A percentile compares a stretch with the other conserved stretches of the same genome.
phyloP scores from a whole-genome alignment of 2,888 invertebrate species.

The Mesorhabditis sp. region DNA sequence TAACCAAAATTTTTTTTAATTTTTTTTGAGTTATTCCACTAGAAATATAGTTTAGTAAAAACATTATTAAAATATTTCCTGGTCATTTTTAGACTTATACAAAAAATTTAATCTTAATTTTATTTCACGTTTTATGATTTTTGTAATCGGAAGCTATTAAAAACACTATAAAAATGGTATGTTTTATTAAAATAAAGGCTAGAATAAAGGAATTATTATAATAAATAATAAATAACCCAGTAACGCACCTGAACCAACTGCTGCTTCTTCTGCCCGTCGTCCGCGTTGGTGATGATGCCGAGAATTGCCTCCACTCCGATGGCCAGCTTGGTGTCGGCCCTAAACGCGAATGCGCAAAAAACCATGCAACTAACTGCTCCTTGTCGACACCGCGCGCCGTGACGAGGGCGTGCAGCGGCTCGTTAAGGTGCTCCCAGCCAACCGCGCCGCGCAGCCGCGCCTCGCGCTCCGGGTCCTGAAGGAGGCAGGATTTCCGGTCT shows the following conservation, averaged over 20 bases:
- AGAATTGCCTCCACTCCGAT: conserved; percentile 95
- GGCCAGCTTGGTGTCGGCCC: conserved; percentile 76
- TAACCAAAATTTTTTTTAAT: no score
- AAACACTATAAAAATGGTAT: not conserved
- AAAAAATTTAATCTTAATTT: no score
- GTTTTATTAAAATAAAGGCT: no score
- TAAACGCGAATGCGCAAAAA: not conserved
- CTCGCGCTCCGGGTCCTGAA: conserved; percentile 33
- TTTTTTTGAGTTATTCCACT: no score
- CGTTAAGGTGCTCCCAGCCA: conserved; percentile 47
- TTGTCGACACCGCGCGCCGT: conserved; percentile 9
- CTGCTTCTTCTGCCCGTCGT: conserved; percentile 97
- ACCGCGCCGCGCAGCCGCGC: conserved; percentile 27
- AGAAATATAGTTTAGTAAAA: no score
- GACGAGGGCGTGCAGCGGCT: conserved; percentile 46
- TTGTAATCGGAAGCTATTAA: not conserved
- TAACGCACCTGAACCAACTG: conserved; percentile 70
- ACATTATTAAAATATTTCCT: no score
- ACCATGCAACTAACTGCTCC: not conserved
- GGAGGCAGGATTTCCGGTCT: conserved; percentile 10
- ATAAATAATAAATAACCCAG: no score
- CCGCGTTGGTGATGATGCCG: conserved; percentile 91
- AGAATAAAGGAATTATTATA: no score
- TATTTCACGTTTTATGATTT: no score
- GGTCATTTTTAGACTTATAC: no score